Base-by-base conservation (phyloP, 2,797 vertebrate genomes). In the Numenius phaeopus region DNA sequence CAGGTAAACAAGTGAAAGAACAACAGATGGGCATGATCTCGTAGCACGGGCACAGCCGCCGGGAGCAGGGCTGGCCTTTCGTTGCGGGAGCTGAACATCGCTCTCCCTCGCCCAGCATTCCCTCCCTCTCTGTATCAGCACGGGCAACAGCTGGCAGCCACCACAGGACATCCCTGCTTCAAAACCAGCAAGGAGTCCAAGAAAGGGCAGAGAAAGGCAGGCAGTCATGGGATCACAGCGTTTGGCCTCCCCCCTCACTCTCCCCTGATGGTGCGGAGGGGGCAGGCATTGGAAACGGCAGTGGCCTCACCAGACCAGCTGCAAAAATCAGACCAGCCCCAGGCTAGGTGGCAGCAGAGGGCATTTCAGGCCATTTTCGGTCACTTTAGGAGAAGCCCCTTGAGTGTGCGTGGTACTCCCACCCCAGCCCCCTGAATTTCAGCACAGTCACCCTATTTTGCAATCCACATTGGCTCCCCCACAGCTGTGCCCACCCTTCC, bases 1-100 rank as follows among this genome's bases (percentile, higher is more conserved):
- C 95, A 97, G 94, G 93, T 90, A 92, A 97, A 95, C 91, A 94
- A 95, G 90, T 88, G 95, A 95, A 75, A 95, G 84, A 96, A 97
- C 90, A 97, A 85, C 78, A 94, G 95, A 94, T 93, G 93, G 90
- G 83, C 80, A 92, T 71, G 91, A 93, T 87, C 88, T 91, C 0
- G 5, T 26, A 89, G 95, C 90, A 83, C 19, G 8, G 96, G 90
- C 83, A 50, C 83, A 94, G 78, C 85, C 0, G 1, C 86, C 1
- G n/a, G 69, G 91, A 92, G 65, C 69, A 81, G 72, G 77, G 71
- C 81, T 81, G n/a, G 78, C 70, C 71, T 87, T 78, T 55, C 65
- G 23, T 20, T 46, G 80, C 2, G 1, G 86, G 52, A 64, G 77
- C 71, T 44, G 47, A 72, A 5, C 2, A 1, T 13, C 2, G 5